These are phyloP conservation scores for Tokudaia tokunoshimensis DNA, from an alignment of 2,797 vertebrate genomes.

Conservation along the genomic window DNA sequence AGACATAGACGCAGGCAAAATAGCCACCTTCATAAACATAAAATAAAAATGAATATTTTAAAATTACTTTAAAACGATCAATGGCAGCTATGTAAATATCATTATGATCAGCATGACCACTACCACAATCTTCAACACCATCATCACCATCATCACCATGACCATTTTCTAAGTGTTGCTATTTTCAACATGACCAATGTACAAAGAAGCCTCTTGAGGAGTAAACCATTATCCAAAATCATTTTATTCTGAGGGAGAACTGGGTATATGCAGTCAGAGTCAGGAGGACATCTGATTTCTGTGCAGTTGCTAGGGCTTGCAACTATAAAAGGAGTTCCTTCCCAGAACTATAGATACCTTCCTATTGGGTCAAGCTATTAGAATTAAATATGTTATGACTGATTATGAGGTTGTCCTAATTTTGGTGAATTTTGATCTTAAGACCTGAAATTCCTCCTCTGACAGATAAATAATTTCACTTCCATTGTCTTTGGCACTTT, in stretches of 20 bases:
- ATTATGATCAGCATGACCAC: background rate
- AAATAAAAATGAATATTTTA: background rate
- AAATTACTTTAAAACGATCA: background rate
- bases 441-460: slow-evolving; percentile 32
- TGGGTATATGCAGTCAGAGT: background rate
- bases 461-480: slow-evolving; percentile 32
- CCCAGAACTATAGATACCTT: background rate
- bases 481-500: slow-evolving; percentile 36
- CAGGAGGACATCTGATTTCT: background rate
- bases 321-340: background rate
- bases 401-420: slow-evolving; percentile 11
- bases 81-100: background rate
- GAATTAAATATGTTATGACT: background rate
- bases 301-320: background rate
- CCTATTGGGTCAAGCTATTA: background rate
- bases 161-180: background rate
- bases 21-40: background rate
- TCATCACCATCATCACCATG: background rate
- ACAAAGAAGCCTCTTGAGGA: background rate
- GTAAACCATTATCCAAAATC: background rate
- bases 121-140: background rate
- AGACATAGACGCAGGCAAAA: background rate
- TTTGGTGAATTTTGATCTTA: slow-evolving; percentile 60
- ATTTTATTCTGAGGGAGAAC: slow-evolving; percentile 22
- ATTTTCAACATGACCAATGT: background rate